Conservation (phyloP, 2,113 vertebrate genomes). For the Amphiprion ocellaris region DNA sequence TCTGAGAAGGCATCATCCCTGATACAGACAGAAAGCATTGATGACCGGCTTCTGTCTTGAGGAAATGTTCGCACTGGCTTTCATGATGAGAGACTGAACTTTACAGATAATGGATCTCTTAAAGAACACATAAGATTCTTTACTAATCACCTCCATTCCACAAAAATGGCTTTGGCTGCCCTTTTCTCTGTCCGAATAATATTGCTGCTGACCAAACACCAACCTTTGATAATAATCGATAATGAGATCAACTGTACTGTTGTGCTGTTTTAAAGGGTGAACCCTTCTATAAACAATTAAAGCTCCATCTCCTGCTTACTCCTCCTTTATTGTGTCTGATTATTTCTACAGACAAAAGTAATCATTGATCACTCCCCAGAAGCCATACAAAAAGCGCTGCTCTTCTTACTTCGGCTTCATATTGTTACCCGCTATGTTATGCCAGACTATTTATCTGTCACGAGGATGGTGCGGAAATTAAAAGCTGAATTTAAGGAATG, state of each 20-base stretch:
- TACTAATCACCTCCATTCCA: conserved; percentile 1
- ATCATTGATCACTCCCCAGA: conserved; percentile 1
- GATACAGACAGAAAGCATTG: conserved; percentile 50
- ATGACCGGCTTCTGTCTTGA: conserved; percentile 8
- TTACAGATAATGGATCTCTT: neutral
- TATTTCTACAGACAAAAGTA: conserved; percentile 27
- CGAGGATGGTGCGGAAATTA: conserved; percentile 14
- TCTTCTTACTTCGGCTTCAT: neutral
- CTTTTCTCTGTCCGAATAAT: no score
- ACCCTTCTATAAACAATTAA: no score
- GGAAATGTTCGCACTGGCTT: conserved; percentile 10
- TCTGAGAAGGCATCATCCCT: conserved; percentile 98
- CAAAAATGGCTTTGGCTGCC: no score
- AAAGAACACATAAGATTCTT: neutral
- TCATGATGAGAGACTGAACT: neutral
- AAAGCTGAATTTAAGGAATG: neutral
- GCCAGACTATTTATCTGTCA: conserved; percentile 4
- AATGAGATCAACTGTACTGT: no score
- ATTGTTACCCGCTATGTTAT: conserved; percentile 5
- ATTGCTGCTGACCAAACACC: no score
- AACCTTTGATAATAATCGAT: no score
- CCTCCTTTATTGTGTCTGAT: no score
- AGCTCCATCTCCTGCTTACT: no score
- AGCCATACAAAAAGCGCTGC: conserved; percentile 9
- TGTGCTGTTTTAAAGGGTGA: no score